Evolutionary conservation across 2,888 invertebrate genomes (phyloP), one percentile per base, ranked within the genome.

Genomic region (Dicranocentrus wangi): DNA sequence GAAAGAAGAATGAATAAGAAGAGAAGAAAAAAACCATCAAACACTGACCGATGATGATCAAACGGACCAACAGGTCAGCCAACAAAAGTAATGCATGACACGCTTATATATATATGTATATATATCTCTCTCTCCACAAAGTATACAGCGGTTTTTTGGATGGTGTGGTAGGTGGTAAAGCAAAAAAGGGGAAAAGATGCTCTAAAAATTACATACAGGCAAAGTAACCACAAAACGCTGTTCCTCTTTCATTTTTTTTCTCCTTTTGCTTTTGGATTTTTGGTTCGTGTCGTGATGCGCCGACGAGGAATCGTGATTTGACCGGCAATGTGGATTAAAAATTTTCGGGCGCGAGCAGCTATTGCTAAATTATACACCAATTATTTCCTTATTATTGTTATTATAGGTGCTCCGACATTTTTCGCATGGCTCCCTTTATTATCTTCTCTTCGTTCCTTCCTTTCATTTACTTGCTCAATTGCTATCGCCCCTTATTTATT

Each of bases 331-430:
- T 86, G 84, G 86, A 86, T 86, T 86, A 86, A 85, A 82, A 83
- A 82, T 84, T 83, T 85, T 83, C 83, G 84, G 85, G 82, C 85
- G 86, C 86, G 84, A 86, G 85, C 84, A 86, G 83, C 84, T 82
- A 86, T 86, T 83, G 85, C 85, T 84, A 86, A 86, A 86, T 86
- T 86, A 86, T 82, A 85, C 78, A 82, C 81, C 85, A 86, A 85
- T 85, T 85, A 85, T 85, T 85, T 83, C 84, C 84, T 84, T 84
- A 85, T 86, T 85, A 84, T 85, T 86, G 84, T 86, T 85, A 85
- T 86, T 85, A 86, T 75, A 70, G 83, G 78, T 81, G 65, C 84
- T 66, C 82, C 84, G 82, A 82, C 85, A 85, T 83, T 81, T 82
- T 83, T 85, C 83, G 83, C 85, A 82, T 85, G 81, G 82, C 79